These are phyloP conservation scores for Desoria tigrina DNA, from an alignment of 2,888 invertebrate genomes.

Conservation along the genomic window DNA sequence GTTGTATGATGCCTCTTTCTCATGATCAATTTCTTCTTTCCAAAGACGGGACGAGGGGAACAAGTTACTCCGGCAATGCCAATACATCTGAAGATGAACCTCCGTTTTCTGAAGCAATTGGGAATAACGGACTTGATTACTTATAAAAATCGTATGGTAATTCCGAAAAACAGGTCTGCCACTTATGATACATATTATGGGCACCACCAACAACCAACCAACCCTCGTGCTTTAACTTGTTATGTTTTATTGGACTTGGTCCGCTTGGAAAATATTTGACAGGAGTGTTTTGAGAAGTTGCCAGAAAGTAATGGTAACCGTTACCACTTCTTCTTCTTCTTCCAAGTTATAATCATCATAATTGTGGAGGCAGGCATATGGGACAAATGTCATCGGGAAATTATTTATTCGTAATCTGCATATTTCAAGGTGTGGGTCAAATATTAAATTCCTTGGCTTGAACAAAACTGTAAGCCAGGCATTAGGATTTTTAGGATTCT, in stretches of 20 bases:
- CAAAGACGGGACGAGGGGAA: too few species aligned
- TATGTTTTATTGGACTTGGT: not conserved
- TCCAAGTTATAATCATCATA: conserved; percentile 8
- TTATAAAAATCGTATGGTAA: conserved; percentile 22
- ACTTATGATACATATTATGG: too few species aligned
- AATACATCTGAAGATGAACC: not conserved
- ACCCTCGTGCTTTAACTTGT: too few species aligned
- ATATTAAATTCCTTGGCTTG: too few species aligned
- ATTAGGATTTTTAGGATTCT: too few species aligned
- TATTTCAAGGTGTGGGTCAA: not conserved
- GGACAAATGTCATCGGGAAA: conserved; percentile 1
- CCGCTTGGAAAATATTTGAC: not conserved
- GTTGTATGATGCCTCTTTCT: too few species aligned
- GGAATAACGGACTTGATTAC: conserved; percentile 11
- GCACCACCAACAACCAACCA: too few species aligned
- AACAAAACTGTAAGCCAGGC: too few species aligned
- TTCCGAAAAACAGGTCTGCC: conserved; percentile 18
- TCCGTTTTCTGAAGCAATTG: not conserved
- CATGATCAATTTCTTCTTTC: too few species aligned
- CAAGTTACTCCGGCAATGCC: too few species aligned
- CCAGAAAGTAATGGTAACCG: conserved; percentile 2
- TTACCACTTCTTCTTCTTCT: not conserved
- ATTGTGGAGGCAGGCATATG: not conserved
- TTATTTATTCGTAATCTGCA: not conserved
- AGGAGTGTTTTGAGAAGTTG: not conserved